Base-by-base conservation (phyloP, 2,888 invertebrate genomes). In the Trissolcus brochymenae region DNA sequence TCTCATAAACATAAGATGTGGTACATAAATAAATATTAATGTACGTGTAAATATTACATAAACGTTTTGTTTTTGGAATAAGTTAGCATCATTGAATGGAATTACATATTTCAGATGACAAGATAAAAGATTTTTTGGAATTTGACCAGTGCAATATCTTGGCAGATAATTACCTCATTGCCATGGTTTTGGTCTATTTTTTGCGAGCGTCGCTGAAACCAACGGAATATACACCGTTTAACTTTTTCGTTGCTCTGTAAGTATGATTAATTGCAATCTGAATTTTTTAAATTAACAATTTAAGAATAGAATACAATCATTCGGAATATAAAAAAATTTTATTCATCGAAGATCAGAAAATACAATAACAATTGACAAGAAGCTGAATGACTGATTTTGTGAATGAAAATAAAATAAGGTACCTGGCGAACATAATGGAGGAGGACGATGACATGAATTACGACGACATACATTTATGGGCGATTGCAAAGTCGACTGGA, bases 171-270 rank as follows among this genome's bases (percentile, higher is more conserved):
- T 92, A 92, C 84, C 87, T 92, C 6, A 84, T 92, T 60, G 91
- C 91, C 3, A 91, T 91, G 90, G 90, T 91, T 11, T 91, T 92
- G 85, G 90, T 90, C 9, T 92, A 91, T 84, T 92, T 92, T 85
- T 88, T 90, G 78, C 87, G 92, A 82, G 91, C 92, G 7, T 84
- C 88, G 6, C 88, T 90, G 59, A 82, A 84, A 35, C 84, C 86
- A 2, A 82, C 86, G 65, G 90, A 92, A 79, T 92, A 90, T 80
- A 91, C 89, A 29, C 84, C 84, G 55, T 85, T 87, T 53, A 91
- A 92, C 82, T 92, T 92, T 84, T 91, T 91, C 82, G 85, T 90
- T 40, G 91, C 91, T 35, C 83, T 92, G 92, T 92, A 90, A 91
- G 90, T 62, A 73, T n/a, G n/a, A n/a, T 1, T 16, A 35, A 54